Evolutionary conservation across 2,797 vertebrate genomes (phyloP).

Genomic region (Okamejei kenojei): DNA sequence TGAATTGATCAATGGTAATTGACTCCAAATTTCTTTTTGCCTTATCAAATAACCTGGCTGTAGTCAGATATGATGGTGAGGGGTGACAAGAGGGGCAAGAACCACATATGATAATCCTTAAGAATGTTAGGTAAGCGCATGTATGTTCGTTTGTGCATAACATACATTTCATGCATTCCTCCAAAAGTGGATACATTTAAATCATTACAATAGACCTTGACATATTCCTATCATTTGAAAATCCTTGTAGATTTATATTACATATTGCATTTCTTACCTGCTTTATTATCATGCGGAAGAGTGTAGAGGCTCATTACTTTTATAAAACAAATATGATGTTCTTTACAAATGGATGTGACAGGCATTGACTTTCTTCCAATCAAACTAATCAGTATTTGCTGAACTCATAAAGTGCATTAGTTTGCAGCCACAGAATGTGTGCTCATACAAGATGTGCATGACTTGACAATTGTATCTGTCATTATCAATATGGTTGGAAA

Average conservation of each 20-base stretch:
- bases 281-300: neutral
- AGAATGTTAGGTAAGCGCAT: too few species aligned
- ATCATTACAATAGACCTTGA: too few species aligned
- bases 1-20: neutral
- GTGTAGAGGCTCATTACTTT: neutral
- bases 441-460: conserved; percentile 29
- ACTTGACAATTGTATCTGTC: conserved; percentile 6
- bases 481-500: conserved; percentile 7
- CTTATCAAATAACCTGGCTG: neutral
- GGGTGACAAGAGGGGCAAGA: too few species aligned
- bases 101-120: too few species aligned
- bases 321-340: neutral
- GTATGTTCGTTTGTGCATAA: too few species aligned
- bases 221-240: neutral
- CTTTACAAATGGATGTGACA: neutral
- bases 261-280: neutral
- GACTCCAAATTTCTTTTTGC: neutral
- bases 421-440: conserved; percentile 11
- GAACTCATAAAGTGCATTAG: conserved; percentile 16
- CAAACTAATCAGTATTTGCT: neutral
- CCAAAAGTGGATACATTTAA: too few species aligned
- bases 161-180: too few species aligned
- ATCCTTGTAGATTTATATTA: neutral
- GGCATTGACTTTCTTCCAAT: conserved; percentile 5
- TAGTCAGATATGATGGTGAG: neutral